Evolutionary conservation across 2,888 invertebrate species (phyloP).

Genomic region (Gastrophysa polygoni): DNA sequence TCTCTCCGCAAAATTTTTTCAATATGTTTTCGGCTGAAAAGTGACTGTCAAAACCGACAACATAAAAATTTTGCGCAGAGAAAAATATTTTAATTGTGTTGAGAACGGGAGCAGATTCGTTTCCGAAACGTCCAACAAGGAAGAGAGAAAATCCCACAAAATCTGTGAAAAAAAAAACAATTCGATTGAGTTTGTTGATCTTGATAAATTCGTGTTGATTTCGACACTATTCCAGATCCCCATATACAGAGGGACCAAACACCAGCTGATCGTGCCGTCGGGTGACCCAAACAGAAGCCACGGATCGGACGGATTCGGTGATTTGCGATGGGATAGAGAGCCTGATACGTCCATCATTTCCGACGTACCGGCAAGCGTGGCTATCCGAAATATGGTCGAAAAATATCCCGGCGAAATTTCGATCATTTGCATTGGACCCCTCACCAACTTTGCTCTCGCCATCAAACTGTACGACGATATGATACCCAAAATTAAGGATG

Average conservation of each 20-base stretch:
- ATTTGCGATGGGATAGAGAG: slow-evolving; percentile 60
- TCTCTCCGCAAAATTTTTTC: too few species aligned
- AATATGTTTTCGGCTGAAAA: too few species aligned
- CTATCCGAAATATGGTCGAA: slow-evolving; percentile 66
- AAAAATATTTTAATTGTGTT: too few species aligned
- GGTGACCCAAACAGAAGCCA: slow-evolving; percentile 59
- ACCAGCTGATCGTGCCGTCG: slow-evolving; percentile 59
- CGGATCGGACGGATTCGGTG: slow-evolving; percentile 76
- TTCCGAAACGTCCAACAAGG: too few species aligned
- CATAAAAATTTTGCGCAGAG: too few species aligned
- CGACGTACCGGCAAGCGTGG: slow-evolving; percentile 61
- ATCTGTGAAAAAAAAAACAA: too few species aligned
- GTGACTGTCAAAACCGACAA: too few species aligned
- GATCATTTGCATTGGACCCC: slow-evolving; percentile 71
- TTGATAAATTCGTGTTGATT: too few species aligned
- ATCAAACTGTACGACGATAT: slow-evolving; percentile 72
- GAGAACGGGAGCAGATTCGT: too few species aligned
- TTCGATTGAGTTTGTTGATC: slow-evolving; percentile 2
- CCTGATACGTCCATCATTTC: slow-evolving; percentile 43
- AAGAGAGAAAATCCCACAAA: too few species aligned
- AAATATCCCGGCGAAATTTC: slow-evolving; percentile 64
- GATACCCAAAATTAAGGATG: slow-evolving; percentile 66
- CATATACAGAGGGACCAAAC: slow-evolving; percentile 68
- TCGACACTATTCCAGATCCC: slow-evolving; percentile 74
- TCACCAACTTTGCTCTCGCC: slow-evolving; percentile 81